A percentile compares a stretch with the other conserved stretches of the same genome.
Conservation (phyloP, 2,797 vertebrate genomes). For the Oreochromis grahami region DNA sequence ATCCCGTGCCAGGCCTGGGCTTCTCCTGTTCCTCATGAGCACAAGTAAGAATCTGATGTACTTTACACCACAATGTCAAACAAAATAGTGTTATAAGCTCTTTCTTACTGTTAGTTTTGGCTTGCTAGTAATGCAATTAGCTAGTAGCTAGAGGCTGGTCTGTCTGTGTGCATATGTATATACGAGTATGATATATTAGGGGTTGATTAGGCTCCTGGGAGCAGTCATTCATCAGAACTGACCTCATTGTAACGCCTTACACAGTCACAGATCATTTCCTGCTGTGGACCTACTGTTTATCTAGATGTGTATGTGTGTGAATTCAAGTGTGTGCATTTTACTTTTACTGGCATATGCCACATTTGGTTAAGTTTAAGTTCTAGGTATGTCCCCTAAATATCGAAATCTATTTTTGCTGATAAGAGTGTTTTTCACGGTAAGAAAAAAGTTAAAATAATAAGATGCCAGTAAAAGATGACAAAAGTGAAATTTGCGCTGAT, state of each 20-base stretch:
- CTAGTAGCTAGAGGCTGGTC: conserved; percentile 39
- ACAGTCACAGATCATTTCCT: conserved; percentile 65
- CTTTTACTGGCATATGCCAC: conserved; percentile 7
- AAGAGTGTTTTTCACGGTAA: background rate
- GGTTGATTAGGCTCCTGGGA: conserved; percentile 65
- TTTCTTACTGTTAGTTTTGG: conserved; percentile 31
- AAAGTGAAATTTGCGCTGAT: background rate
- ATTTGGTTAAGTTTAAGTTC: conserved; percentile 8
- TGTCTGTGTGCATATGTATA: conserved; percentile 21
- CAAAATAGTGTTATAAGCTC: conserved; percentile 10
- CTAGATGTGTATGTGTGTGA: conserved; percentile 14
- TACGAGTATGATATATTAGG: conserved; percentile 55
- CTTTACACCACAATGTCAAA: conserved; percentile 33
- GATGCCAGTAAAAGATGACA: background rate
- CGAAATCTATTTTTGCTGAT: background rate
- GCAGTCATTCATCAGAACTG: conserved; percentile 63
- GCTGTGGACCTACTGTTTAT: conserved; percentile 48
- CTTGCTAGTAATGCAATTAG: conserved; percentile 45
- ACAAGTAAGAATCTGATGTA: conserved; percentile 83
- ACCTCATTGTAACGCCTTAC: conserved; percentile 59
- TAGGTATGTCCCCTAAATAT: background rate
- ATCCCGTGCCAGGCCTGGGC: conserved; percentile 92
- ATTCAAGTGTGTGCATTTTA: background rate
- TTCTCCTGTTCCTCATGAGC: conserved; percentile 93
- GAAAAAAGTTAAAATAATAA: background rate